Evolutionary conservation across 2,113 vertebrate species (phyloP).

Genomic region (Megaceryle torquata): DNA sequence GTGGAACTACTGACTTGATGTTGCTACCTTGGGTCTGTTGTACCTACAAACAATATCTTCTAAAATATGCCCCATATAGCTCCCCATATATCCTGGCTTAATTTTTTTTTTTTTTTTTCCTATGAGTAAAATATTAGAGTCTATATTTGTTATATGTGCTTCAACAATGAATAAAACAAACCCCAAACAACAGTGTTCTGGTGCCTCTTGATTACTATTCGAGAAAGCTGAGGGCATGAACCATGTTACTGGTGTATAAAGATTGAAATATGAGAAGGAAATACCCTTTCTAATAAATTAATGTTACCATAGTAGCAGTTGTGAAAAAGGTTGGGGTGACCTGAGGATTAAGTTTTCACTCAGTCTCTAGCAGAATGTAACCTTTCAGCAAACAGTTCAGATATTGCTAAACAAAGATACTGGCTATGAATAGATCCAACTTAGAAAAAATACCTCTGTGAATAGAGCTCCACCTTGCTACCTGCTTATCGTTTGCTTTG

Average conservation of each 20-base stretch:
- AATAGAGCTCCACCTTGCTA: not conserved
- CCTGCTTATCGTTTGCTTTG: not conserved
- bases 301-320: accelerated
- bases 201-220: not conserved
- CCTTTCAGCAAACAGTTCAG: not conserved
- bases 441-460: not conserved
- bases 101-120: not conserved
- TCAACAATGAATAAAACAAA: not conserved
- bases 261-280: not conserved
- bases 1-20: not conserved
- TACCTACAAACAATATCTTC: not conserved
- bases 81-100: not conserved
- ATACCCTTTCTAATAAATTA: not conserved
- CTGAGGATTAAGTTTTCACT: not conserved
- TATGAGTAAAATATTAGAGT: not conserved
- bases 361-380: not conserved
- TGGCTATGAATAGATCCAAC: not conserved
- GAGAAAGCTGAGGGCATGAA: not conserved
- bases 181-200: not conserved
- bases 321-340: not conserved
- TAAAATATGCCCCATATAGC: not conserved
- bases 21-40: not conserved
- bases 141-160: not conserved
- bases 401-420: not conserved
- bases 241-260: not conserved